Base-by-base conservation (phyloP, 2,797 vertebrate genomes). In the Meda fulgida region DNA sequence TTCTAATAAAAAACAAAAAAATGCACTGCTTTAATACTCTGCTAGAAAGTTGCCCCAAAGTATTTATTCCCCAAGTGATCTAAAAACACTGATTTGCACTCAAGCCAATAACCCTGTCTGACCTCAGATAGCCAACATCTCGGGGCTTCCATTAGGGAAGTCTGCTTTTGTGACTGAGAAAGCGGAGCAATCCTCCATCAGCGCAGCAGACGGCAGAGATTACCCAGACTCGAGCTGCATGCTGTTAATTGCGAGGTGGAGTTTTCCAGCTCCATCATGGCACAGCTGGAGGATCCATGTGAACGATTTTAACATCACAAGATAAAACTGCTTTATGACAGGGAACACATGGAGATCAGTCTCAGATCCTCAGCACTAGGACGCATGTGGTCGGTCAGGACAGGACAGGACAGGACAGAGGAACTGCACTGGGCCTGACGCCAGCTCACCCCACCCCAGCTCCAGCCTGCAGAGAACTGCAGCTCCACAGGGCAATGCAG, bases 401-500 rank as follows among this genome's bases (percentile, higher is more conserved):
- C 23, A 72, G 75, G 77, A 71, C 51, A 71, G 67, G 67, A 66
- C 34, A 60, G 75, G 77, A 71, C 83, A 83, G 34, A 82, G 73
- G 78, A 86, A 75, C 83, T 84, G 86, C 89, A 89, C 90, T 89
- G 88, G 93, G 94, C 90, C 89, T 69, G 66, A 85, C 63, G 94
- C 93, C 95, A 95, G 91, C 88, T 88, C 91, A 93, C 94, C 93
- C 94, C 94, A 94, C 93, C 93, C 93, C 92, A 91, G 91, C 92
- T 90, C 91, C 93, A 92, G 92, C 91, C 92, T 93, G 93, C 94
- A 94, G 89, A 92, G 89, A 83, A 94, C 91, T 93, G 94, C 93
- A 94, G 93, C 93, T 94, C 93, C 92, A 93, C 93, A 93, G 93
- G 94, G 92, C 92, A 93, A 90, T 92, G 92, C 93, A 94, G 94